These are phyloP conservation scores for Oscarella lobularis DNA, from an alignment of 37 sponge, comb jelly and placozoan species.

Conservation along the genomic window DNA sequence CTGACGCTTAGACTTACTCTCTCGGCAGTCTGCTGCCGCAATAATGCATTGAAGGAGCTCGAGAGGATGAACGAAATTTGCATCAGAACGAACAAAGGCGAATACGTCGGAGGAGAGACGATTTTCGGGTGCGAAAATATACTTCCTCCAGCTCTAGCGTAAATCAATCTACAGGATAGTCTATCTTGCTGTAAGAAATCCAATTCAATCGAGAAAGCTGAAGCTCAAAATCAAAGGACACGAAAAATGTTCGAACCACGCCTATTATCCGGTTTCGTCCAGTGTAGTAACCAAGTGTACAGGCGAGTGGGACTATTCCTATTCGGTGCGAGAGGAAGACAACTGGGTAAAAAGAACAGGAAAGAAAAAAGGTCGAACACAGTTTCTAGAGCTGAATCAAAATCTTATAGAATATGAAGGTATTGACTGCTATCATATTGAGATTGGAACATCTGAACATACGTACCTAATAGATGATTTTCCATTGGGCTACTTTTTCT, in stretches of 20 bases:
- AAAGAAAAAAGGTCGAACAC: slow-evolving; percentile 14
- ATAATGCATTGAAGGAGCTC: too few relatives aligned
- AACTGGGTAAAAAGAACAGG: slow-evolving; percentile 15
- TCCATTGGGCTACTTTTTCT: slow-evolving; percentile 24
- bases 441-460: background rate
- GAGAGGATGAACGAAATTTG: slow-evolving; percentile 21
- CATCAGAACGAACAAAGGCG: slow-evolving; percentile 29
- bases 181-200: slow-evolving; percentile 16
- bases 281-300: background rate
- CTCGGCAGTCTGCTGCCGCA: too few relatives aligned
- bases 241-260: slow-evolving; percentile 15
- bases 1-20: too few relatives aligned
- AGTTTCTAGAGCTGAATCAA: background rate
- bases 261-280: background rate
- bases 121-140: slow-evolving; percentile 46
- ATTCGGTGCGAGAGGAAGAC: slow-evolving; percentile 8
- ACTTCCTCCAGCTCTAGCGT: too few relatives aligned
- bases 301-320: slow-evolving; percentile 37
- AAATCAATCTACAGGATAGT: slow-evolving; percentile 15
- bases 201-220: background rate
- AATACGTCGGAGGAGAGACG: slow-evolving; percentile 46
- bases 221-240: slow-evolving; percentile 25
- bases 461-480: slow-evolving; percentile 6
- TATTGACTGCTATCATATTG: too few relatives aligned
- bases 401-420: slow-evolving; percentile 29